Conservation (phyloP, 2,113 vertebrate species). For the Rallus limicola region DNA sequence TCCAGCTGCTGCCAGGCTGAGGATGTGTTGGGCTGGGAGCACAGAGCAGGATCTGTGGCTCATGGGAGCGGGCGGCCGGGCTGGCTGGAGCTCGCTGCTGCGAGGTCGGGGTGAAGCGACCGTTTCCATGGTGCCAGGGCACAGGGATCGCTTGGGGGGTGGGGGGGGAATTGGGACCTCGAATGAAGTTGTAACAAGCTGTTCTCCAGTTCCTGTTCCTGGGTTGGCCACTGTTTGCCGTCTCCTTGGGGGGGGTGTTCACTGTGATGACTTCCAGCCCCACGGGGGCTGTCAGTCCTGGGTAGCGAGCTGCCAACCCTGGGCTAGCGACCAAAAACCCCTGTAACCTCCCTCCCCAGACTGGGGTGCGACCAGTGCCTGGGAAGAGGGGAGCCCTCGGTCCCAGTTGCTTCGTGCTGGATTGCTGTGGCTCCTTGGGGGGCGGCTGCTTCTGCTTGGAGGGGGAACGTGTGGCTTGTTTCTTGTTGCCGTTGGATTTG, state of each 20-base stretch:
- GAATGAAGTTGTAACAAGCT: background rate
- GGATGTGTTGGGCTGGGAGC: background rate
- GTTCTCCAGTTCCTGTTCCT: background rate
- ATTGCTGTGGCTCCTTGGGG: background rate
- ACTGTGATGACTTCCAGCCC: background rate
- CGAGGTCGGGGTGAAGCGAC: background rate
- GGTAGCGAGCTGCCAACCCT: background rate
- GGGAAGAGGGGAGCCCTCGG: background rate
- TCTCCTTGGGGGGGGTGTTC: background rate
- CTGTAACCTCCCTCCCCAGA: background rate
- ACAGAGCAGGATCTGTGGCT: fast-evolving
- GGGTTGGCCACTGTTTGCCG: background rate
- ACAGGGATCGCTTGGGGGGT: background rate
- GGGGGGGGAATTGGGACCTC: background rate
- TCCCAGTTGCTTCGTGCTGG: background rate
- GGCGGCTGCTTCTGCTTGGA: background rate
- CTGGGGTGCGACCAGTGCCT: background rate
- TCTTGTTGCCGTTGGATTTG: background rate
- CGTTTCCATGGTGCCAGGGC: background rate
- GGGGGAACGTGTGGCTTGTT: background rate
- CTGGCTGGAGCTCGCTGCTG: background rate
- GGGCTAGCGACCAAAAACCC: background rate
- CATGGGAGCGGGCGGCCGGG: background rate
- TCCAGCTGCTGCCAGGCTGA: background rate
- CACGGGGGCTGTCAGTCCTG: fast-evolving